Percentiles rank a stretch among this genome's conserved stretches.
Evolutionary conservation across 1,140 invertebrate species (phyloP).

Genomic region (Aphis craccivora): DNA sequence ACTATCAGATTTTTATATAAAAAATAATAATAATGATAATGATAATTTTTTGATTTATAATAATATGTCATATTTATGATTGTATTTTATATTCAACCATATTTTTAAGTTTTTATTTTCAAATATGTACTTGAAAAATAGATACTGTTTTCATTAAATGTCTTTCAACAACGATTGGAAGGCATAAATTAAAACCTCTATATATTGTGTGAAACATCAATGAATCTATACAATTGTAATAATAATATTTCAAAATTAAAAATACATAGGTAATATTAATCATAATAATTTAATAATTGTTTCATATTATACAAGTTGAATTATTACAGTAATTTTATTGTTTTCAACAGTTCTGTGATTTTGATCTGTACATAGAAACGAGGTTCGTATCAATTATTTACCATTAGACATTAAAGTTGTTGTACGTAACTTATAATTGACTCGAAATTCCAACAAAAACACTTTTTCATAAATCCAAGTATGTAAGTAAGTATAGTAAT

Average conservation of each 20-base stretch:
- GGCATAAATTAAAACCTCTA: too few species aligned
- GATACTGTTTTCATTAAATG: neutral
- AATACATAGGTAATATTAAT: neutral
- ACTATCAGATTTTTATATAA: neutral
- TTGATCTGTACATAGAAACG: neutral
- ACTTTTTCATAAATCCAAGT: neutral
- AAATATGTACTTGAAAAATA: neutral
- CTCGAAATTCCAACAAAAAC: neutral
- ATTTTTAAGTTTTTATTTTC: neutral
- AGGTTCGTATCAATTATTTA: neutral
- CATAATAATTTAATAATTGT: neutral
- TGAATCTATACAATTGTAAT: neutral
- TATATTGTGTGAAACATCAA: neutral
- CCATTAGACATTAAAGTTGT: neutral
- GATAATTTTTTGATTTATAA: neutral
- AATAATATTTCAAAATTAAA: neutral
- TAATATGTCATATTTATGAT: neutral
- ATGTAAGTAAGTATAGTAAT: neutral
- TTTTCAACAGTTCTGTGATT: neutral
- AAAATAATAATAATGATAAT: neutral
- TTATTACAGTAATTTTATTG: neutral
- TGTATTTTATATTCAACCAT: neutral
- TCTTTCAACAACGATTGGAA: too few species aligned
- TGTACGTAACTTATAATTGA: neutral
- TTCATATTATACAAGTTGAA: too few species aligned